A percentile compares a stretch with the other conserved stretches of the same genome.
Evolutionary conservation across 2,888 invertebrate genomes (phyloP).

Genomic region (Tachina lurida): DNA sequence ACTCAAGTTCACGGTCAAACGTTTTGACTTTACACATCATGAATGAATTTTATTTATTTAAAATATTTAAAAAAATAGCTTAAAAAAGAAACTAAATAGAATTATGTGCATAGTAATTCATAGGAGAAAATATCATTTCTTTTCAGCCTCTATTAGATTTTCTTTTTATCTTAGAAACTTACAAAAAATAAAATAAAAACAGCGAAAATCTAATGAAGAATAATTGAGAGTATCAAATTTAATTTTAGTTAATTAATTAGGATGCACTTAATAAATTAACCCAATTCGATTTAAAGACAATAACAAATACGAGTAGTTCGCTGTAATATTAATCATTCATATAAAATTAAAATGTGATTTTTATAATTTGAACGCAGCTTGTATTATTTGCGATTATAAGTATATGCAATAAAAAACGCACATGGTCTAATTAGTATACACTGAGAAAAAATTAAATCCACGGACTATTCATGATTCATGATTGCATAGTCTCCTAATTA

Average conservation of each 20-base stretch:
- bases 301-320: slow-evolving; percentile 31
- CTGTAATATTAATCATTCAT: slow-evolving; percentile 30
- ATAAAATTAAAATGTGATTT: slow-evolving; percentile 33
- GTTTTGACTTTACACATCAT: slow-evolving; percentile 25
- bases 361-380: slow-evolving; percentile 3
- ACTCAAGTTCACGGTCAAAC: slow-evolving; percentile 79
- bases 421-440: slow-evolving; percentile 20
- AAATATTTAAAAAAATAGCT: neutral
- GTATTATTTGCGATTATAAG: neutral
- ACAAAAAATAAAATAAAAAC: neutral
- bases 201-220: neutral
- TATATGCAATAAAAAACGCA: slow-evolving; percentile 24
- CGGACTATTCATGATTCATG: too few species aligned
- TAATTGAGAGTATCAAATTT: neutral
- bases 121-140: too few species aligned
- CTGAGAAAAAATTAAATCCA: neutral
- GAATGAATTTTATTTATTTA: slow-evolving; percentile 20
- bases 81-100: slow-evolving; percentile 1
- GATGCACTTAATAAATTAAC: slow-evolving; percentile 58
- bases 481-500: too few species aligned
- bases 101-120: neutral
- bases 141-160: neutral
- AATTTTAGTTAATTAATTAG: slow-evolving; percentile 26
- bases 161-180: neutral
- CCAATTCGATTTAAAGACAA: slow-evolving; percentile 52